phyloP scores from a whole-genome alignment of 1,140 invertebrate species.

The Trichomalopsis sarcophagae region DNA sequence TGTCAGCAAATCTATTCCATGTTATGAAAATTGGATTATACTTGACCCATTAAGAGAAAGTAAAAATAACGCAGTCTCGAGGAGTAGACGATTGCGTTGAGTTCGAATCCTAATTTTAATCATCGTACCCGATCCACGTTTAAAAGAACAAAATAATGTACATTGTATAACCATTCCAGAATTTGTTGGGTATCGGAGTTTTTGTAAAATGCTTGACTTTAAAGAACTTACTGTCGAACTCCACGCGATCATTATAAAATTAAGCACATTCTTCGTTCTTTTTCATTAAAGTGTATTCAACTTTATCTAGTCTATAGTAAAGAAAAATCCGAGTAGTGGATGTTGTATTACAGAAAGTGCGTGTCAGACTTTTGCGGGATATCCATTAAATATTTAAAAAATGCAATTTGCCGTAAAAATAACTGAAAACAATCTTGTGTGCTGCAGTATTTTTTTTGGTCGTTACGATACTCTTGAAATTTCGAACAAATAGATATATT shows the following conservation, averaged over 20 bases:
- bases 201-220: slow-evolving; percentile 14
- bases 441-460: slow-evolving; percentile 39
- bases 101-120: slow-evolving; percentile 28
- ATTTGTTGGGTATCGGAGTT: background rate
- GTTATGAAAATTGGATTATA: slow-evolving; percentile 49
- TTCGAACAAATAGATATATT: slow-evolving; percentile 45
- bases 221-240: slow-evolving; percentile 26
- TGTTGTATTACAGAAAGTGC: slow-evolving; percentile 42
- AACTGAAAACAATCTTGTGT: background rate
- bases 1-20: slow-evolving; percentile 40
- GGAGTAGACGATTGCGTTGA: slow-evolving; percentile 50
- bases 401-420: slow-evolving; percentile 59
- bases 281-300: slow-evolving; percentile 65
- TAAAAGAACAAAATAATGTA: slow-evolving; percentile 46
- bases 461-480: slow-evolving; percentile 42
- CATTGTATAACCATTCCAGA: slow-evolving; percentile 50
- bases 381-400: slow-evolving; percentile 48
- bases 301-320: slow-evolving; percentile 71
- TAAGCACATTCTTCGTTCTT: slow-evolving; percentile 57
- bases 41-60: slow-evolving; percentile 37
- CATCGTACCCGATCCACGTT: slow-evolving; percentile 10
- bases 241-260: slow-evolving; percentile 33
- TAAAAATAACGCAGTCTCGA: slow-evolving; percentile 43
- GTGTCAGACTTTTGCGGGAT: slow-evolving; percentile 42
- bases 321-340: slow-evolving; percentile 53